Evolutionary conservation across 2,113 vertebrate species (phyloP).

Genomic region (Deroptyus accipitrinus): DNA sequence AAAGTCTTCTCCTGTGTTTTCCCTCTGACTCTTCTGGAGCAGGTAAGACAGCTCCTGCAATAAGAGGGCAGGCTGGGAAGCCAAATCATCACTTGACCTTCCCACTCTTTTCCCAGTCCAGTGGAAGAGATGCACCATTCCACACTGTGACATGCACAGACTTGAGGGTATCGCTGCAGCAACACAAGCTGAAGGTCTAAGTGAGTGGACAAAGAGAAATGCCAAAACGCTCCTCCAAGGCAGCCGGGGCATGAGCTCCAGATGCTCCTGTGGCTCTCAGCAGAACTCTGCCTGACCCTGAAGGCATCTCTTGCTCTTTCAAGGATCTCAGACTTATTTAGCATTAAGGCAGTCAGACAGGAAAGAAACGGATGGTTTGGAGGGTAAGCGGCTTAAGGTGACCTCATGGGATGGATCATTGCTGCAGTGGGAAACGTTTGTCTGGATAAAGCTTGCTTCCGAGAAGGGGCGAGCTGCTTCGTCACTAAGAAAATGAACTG

Average conservation of each 20-base stretch:
- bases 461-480: not conserved
- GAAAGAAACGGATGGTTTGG: not conserved
- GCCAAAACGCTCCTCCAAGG: not conserved
- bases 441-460: not conserved
- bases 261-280: not conserved
- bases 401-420: not conserved
- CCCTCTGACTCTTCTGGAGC: not conserved
- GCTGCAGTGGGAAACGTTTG: not conserved
- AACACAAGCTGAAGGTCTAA: not conserved
- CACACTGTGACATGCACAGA: not conserved
- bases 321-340: not conserved
- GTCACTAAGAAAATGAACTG: not conserved
- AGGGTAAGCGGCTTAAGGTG: not conserved
- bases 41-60: not conserved
- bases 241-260: not conserved
- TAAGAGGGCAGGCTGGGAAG: not conserved
- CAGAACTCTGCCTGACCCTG: not conserved
- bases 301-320: not conserved
- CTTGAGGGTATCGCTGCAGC: not conserved
- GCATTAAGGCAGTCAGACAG: not conserved
- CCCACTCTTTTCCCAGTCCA: not conserved
- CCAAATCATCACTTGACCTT: not conserved
- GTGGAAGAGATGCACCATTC: not conserved
- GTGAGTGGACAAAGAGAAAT: fast-evolving
- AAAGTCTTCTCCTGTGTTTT: not conserved